Conservation (phyloP, 2,797 vertebrate genomes). For the Gambusia yucatana region DNA sequence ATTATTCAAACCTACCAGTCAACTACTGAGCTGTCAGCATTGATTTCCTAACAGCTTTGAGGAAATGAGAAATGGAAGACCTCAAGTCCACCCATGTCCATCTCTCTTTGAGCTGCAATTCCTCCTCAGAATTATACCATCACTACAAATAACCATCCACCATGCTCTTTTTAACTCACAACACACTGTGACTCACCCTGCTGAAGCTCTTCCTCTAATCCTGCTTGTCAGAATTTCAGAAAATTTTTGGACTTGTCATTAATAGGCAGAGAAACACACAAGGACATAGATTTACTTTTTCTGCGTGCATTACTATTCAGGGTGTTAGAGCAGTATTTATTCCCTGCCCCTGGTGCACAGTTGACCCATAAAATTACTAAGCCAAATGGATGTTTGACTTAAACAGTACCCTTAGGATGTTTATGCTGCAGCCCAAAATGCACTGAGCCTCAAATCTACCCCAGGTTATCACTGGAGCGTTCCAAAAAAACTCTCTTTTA, state of each 20-base stretch:
- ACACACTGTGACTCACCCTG: slow-evolving; percentile 21
- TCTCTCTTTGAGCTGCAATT: slow-evolving; percentile 28
- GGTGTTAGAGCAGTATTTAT: slow-evolving; percentile 58
- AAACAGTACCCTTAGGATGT: slow-evolving; percentile 67
- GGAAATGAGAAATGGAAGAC: slow-evolving; percentile 37
- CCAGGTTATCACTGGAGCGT: slow-evolving; percentile 35
- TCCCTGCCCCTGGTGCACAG: slow-evolving; percentile 50
- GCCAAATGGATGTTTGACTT: slow-evolving; percentile 71
- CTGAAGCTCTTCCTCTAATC: slow-evolving; percentile 26
- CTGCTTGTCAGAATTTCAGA: slow-evolving; percentile 18
- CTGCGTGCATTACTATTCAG: slow-evolving; percentile 43
- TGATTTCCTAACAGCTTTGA: slow-evolving; percentile 28
- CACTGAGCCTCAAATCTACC: slow-evolving; percentile 44
- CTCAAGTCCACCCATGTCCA: slow-evolving; percentile 10
- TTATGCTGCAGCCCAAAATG: slow-evolving; percentile 45
- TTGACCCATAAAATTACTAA: slow-evolving; percentile 67
- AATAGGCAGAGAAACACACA: slow-evolving; percentile 9
- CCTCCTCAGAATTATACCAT: slow-evolving; percentile 42
- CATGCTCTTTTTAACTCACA: slow-evolving; percentile 15
- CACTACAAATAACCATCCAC: slow-evolving; percentile 36
- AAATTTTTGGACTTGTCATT: slow-evolving; percentile 25
- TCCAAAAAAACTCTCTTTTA: slow-evolving; percentile 23
- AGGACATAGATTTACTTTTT: slow-evolving; percentile 13
- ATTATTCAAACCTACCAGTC: slow-evolving; percentile 43
- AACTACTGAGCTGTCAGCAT: slow-evolving; percentile 32